Evolutionary conservation across 2,113 vertebrate genomes (phyloP).

Genomic region (Haemorhous mexicanus): DNA sequence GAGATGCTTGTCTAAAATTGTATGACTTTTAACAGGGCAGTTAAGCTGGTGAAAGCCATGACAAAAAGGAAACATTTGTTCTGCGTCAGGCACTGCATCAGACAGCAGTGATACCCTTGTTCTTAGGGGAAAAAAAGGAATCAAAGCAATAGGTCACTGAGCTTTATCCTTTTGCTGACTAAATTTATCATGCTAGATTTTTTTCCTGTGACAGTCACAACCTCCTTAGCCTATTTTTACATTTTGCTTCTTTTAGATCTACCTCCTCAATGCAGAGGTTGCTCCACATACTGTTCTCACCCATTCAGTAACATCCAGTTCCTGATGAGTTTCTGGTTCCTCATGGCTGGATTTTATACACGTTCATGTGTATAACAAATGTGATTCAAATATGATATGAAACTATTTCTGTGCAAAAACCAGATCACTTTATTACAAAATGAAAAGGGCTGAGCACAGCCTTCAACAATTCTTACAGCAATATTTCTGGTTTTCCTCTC

Average conservation of each 20-base stretch:
- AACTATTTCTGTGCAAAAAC: not conserved
- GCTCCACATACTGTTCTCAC: not conserved
- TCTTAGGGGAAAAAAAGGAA: not conserved
- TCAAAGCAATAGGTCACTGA: not conserved
- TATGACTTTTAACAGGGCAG: not conserved
- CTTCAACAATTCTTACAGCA: not conserved
- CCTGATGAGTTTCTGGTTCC: not conserved
- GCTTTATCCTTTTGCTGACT: not conserved
- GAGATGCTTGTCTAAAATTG: not conserved
- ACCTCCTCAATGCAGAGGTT: slow-evolving; percentile 37
- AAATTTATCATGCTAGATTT: not conserved
- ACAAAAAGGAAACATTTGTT: not conserved
- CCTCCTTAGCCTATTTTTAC: slow-evolving; percentile 26
- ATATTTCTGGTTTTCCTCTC: not conserved
- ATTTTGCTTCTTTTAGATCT: slow-evolving; percentile 21
- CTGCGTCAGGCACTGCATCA: not conserved
- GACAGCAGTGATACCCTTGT: not conserved
- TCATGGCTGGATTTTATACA: not conserved
- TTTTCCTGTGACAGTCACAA: not conserved
- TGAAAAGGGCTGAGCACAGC: not conserved
- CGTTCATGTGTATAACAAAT: not conserved
- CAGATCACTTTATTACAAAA: not conserved
- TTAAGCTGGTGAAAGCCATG: not conserved
- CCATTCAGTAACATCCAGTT: not conserved
- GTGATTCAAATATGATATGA: not conserved